Conservation (phyloP, 2,888 invertebrate species). For the Flexamia atlantica region DNA sequence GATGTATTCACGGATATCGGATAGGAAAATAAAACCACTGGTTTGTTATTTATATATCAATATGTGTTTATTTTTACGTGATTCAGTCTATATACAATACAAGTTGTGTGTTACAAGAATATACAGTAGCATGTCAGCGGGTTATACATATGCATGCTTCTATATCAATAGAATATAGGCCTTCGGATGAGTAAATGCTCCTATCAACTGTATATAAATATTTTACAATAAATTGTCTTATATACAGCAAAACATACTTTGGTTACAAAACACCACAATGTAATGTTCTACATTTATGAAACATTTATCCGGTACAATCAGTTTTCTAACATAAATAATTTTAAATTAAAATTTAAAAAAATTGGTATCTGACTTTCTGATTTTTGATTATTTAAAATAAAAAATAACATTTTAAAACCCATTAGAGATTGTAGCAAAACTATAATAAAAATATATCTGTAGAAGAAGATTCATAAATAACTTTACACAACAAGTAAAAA, state of each 20-base stretch:
- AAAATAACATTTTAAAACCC: background rate
- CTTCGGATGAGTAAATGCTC: constrained; percentile 53
- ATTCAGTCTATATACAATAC: constrained; percentile 65
- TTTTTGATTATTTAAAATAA: background rate
- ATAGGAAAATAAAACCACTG: constrained; percentile 8
- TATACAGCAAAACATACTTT: constrained; percentile 61
- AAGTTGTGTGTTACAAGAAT: constrained; percentile 64
- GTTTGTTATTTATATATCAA: constrained; percentile 62
- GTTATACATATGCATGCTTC: constrained; percentile 59
- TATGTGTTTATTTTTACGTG: constrained; percentile 64
- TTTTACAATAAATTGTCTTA: constrained; percentile 59
- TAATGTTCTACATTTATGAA: constrained; percentile 43
- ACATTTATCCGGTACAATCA: constrained; percentile 15
- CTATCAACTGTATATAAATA: constrained; percentile 50
- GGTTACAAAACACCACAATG: constrained; percentile 58
- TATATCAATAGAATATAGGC: constrained; percentile 54
- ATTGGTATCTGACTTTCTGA: background rate
- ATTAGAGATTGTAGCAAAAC: background rate
- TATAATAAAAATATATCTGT: background rate
- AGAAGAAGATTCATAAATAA: background rate
- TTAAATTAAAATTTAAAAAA: background rate
- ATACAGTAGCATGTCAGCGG: constrained; percentile 63
- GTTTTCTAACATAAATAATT: constrained; percentile 8
- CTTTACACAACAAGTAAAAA: constrained; percentile 8
- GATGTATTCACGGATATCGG: too few species aligned